Evolutionary conservation across 2,888 invertebrate species (phyloP).

Genomic region (Onthophagus sagittarius): DNA sequence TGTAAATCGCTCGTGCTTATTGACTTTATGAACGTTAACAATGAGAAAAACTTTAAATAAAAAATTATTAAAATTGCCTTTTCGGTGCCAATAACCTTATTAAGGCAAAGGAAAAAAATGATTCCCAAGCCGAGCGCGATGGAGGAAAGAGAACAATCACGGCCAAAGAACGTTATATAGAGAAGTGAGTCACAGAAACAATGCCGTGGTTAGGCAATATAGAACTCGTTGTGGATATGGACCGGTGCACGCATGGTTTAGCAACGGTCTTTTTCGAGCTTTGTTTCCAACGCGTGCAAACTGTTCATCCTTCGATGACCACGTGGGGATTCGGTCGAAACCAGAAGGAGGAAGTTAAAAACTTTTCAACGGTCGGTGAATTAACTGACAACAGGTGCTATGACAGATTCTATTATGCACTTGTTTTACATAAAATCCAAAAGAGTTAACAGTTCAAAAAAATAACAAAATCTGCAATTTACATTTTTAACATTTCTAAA

Average conservation of each 20-base stretch:
- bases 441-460: no score
- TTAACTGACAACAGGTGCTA: background rate
- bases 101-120: background rate
- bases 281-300: background rate
- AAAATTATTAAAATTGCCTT: background rate
- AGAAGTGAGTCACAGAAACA: background rate
- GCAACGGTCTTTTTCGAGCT: background rate
- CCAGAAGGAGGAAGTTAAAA: background rate
- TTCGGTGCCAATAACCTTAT: background rate
- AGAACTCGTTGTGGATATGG: background rate
- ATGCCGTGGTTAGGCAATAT: background rate
- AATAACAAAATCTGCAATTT: background rate
- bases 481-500: background rate
- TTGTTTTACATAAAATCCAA: background rate
- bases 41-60: background rate
- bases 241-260: background rate
- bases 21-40: background rate
- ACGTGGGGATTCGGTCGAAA: background rate
- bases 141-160: background rate
- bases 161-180: background rate
- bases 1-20: background rate
- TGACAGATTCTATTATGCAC: background rate
- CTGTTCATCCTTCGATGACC: background rate
- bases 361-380: background rate
- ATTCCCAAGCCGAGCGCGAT: background rate